These are phyloP conservation scores for Lates japonicus DNA, from an alignment of 2,797 vertebrate genomes.

Conservation along the genomic window DNA sequence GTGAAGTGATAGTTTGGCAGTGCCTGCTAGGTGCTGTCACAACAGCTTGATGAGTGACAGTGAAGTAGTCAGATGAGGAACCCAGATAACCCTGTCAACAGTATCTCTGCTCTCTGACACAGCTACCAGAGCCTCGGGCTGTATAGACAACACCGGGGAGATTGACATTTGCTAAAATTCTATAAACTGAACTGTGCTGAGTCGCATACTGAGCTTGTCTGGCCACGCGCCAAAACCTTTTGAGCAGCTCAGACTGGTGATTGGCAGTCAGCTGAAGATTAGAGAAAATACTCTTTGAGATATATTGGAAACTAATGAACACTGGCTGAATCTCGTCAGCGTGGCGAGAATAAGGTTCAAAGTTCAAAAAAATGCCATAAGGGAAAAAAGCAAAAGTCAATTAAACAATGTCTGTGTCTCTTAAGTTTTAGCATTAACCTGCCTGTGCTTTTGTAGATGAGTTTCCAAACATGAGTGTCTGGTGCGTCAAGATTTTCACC, in stretches of 20 bases:
- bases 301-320: slow-evolving; percentile 28
- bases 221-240: slow-evolving; percentile 9
- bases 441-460: not conserved
- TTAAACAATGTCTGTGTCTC: not conserved
- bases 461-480: not conserved
- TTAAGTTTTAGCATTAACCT: not conserved
- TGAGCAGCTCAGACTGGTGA: slow-evolving; percentile 33
- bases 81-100: slow-evolving; percentile 71
- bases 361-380: slow-evolving; percentile 4
- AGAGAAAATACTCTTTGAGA: slow-evolving; percentile 40
- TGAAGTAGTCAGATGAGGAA: slow-evolving; percentile 67
- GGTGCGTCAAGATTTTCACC: not conserved
- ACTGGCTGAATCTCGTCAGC: slow-evolving; percentile 1
- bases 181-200: slow-evolving; percentile 48
- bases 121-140: slow-evolving; percentile 55
- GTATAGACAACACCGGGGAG: slow-evolving; percentile 51
- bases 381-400: not conserved
- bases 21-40: slow-evolving; percentile 70
- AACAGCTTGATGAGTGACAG: slow-evolving; percentile 69
- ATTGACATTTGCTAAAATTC: slow-evolving; percentile 67
- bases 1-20: slow-evolving; percentile 58
- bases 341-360: slow-evolving; percentile 1
- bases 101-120: slow-evolving; percentile 54
- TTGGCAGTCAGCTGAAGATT: slow-evolving; percentile 40
- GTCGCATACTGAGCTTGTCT: slow-evolving; percentile 43